Base-by-base conservation (phyloP, 2,113 vertebrate species). In the Odontesthes bonariensis region DNA sequence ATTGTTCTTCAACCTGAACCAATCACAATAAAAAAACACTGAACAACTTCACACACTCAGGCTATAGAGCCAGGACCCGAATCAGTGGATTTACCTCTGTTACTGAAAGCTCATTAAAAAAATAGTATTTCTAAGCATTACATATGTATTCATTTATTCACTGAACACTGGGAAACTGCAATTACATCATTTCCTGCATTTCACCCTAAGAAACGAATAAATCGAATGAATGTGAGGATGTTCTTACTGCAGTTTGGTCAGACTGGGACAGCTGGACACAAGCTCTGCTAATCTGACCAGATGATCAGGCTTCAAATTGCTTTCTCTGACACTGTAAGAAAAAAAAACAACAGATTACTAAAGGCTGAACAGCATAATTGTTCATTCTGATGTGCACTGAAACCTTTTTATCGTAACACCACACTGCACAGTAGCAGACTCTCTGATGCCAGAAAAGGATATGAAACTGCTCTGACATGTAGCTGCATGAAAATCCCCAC, bases 191-290 rank as follows among this genome's bases (percentile, higher is more conserved):
- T 44, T 44, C 13, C 42, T 14, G 12, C 13, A 16, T 44, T 44
- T 44, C 42, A 44, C 27, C 27, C 42, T 14, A 44, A 44, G 42
- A 44, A 44, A 14, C 27, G 1, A 27, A 27, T 17, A 57, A 49
- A 0, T 0, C 19, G 10, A 22, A 5, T 35, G 20, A 71, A 54
- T 6, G 44, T 14, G 10, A 11, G 64, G 11, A 23, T 35, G n/a
- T 57, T 94, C 96, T 95, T 91, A 98, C 96, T 35, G 90, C 71
- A 96, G 85, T 58, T 94, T 92, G 0, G 58, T 89, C 56, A 95
- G 84, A 75, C 56, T 38, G 1, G 49, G 69, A 88, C 92, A 94
- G 42, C 53, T 73, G 13, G 67, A 89, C 81, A 97, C 78, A 2
- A 93, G 72, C 13, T 83, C 19, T 46, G 86, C 91, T 75, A 99